These are phyloP conservation scores for Drosophila atripex DNA, from an alignment of 2,888 invertebrate genomes.

Conservation along the genomic window DNA sequence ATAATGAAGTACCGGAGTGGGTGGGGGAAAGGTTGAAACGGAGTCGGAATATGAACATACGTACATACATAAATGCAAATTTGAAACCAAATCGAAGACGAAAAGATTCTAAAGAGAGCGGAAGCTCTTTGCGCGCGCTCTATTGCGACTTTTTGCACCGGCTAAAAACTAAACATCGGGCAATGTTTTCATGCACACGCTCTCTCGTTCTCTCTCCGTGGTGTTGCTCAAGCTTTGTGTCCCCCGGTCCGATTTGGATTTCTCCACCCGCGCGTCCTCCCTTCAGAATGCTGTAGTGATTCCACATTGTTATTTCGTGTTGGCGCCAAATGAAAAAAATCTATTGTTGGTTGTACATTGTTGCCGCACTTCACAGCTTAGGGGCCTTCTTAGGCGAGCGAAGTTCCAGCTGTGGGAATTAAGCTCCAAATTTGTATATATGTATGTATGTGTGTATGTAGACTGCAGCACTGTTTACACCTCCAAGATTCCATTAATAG, in stretches of 20 bases:
- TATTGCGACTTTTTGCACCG: conserved; percentile 61
- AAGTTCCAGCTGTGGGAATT: not conserved
- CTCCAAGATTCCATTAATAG: not conserved
- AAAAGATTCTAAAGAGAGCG: conserved; percentile 15
- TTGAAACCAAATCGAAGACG: conserved; percentile 4
- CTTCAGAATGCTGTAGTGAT: conserved; percentile 35
- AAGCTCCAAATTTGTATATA: not conserved
- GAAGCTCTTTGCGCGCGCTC: conserved; percentile 54
- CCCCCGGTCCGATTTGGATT: not conserved
- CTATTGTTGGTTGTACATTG: conserved; percentile 40
- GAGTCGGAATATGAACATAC: conserved; percentile 13
- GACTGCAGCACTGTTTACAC: not conserved
- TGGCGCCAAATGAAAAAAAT: conserved; percentile 66
- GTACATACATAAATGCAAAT: conserved; percentile 2
- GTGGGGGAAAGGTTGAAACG: conserved; percentile 14
- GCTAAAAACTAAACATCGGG: conserved; percentile 74
- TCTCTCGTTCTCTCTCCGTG: conserved; percentile 5
- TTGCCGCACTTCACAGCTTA: conserved; percentile 65
- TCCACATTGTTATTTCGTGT: conserved; percentile 54
- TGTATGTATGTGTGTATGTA: not conserved
- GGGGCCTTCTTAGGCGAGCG: conserved; percentile 9
- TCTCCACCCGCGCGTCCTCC: conserved; percentile 44
- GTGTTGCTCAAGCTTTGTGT: not conserved
- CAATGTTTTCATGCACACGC: conserved; percentile 42
- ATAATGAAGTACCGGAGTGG: conserved; percentile 35